Evolutionary conservation across 1,140 invertebrate genomes (phyloP).

Genomic region (Gryllus bimaculatus): DNA sequence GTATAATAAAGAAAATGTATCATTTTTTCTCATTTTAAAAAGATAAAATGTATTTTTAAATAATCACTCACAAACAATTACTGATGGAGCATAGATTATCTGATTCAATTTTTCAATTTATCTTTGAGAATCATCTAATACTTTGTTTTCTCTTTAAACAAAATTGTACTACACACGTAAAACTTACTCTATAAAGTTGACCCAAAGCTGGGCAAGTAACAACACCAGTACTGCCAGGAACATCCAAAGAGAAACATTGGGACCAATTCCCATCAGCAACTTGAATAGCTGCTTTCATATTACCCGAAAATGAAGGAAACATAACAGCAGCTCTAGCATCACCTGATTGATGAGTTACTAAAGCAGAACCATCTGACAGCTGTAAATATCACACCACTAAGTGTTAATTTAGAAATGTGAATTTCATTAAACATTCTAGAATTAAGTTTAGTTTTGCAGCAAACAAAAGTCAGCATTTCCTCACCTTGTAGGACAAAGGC

Average conservation of each 20-base stretch:
- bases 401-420: too few species aligned
- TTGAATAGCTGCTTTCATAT: conserved; percentile 81
- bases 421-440: not conserved
- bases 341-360: conserved; percentile 71
- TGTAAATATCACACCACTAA: conserved; percentile 24
- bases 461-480: conserved; percentile 27
- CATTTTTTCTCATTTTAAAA: too few species aligned
- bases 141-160: too few species aligned
- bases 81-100: too few species aligned
- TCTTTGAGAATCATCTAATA: too few species aligned
- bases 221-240: conserved; percentile 86
- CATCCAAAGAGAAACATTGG: conserved; percentile 93
- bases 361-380: conserved; percentile 52
- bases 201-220: conserved; percentile 57
- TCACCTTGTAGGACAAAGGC: conserved; percentile 78
- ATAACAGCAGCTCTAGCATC: conserved; percentile 73
- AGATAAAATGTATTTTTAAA: too few species aligned
- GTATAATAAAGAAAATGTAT: too few species aligned
- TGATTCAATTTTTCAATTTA: too few species aligned
- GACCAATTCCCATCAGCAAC: conserved; percentile 89
- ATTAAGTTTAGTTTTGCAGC: not conserved
- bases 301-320: conserved; percentile 85
- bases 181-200: not conserved
- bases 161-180: not conserved
- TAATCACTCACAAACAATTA: too few species aligned